Evolutionary conservation across 2,113 vertebrate species (phyloP).

Genomic region (Marcusenius ussheri): DNA sequence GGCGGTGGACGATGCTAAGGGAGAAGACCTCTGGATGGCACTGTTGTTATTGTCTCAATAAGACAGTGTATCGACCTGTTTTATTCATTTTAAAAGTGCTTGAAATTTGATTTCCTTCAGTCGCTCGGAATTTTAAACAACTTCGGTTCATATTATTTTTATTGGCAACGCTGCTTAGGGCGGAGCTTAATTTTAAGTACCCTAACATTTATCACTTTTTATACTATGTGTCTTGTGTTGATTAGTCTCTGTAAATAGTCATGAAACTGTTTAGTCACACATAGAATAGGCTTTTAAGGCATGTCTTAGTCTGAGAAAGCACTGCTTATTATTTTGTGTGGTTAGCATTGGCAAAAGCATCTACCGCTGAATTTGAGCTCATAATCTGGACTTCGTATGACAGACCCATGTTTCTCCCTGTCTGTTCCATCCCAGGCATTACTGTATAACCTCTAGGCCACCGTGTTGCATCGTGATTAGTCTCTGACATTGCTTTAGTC

Average conservation of each 20-base stretch:
- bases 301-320: neutral
- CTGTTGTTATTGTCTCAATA: slow-evolving; percentile 2
- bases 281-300: neutral
- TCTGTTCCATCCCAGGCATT: neutral
- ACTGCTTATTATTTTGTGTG: neutral
- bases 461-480: neutral
- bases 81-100: neutral
- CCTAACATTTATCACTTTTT: neutral
- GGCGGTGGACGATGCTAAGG: neutral
- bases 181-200: neutral
- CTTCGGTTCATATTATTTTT: neutral
- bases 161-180: neutral
- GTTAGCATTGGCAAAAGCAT: neutral
- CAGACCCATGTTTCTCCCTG: neutral
- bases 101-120: neutral
- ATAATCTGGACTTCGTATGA: neutral
- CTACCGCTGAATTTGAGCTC: neutral
- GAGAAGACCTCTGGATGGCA: slow-evolving; percentile 14
- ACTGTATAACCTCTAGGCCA: neutral
- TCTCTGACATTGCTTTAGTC: neutral
- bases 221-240: neutral
- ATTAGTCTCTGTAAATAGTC: neutral
- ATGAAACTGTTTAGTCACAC: neutral
- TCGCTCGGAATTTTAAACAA: neutral
- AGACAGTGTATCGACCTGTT: neutral